phyloP scores from a whole-genome alignment of 2,888 invertebrate genomes.

The Tinea pellionella region DNA sequence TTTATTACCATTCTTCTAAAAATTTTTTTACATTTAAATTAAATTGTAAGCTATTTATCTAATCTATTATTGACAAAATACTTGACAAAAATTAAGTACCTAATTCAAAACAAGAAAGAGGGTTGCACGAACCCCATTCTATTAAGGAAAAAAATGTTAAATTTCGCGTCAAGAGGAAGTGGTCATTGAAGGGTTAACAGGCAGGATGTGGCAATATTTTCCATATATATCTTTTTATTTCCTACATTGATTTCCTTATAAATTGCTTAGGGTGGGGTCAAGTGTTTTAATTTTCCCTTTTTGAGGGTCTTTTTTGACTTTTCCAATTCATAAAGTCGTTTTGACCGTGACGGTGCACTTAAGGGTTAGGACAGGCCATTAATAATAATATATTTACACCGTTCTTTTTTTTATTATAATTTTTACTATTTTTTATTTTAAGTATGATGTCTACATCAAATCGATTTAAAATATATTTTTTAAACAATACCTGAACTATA shows the following conservation, averaged over 20 bases:
- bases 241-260: constrained; percentile 55
- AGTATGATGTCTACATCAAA: no score
- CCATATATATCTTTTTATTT: constrained; percentile 43
- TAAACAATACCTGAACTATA: no score
- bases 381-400: not conserved
- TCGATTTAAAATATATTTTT: no score
- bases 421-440: not conserved
- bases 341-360: not conserved
- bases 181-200: constrained; percentile 51
- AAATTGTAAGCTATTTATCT: no score
- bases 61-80: not conserved
- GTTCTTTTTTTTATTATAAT: not conserved
- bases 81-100: not conserved
- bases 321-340: constrained; percentile 9
- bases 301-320: not conserved
- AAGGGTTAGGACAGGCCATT: not conserved
- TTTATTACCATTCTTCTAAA: no score
- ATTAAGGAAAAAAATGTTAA: constrained; percentile 34
- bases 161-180: constrained; percentile 40
- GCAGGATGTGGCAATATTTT: constrained; percentile 56
- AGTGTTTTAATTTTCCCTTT: constrained; percentile 10
- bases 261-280: constrained; percentile 24
- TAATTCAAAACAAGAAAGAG: not conserved
- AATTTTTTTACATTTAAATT: no score
- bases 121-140: not conserved